Conservation (phyloP, 1,140 invertebrate genomes). For the Aphis gossypii region DNA sequence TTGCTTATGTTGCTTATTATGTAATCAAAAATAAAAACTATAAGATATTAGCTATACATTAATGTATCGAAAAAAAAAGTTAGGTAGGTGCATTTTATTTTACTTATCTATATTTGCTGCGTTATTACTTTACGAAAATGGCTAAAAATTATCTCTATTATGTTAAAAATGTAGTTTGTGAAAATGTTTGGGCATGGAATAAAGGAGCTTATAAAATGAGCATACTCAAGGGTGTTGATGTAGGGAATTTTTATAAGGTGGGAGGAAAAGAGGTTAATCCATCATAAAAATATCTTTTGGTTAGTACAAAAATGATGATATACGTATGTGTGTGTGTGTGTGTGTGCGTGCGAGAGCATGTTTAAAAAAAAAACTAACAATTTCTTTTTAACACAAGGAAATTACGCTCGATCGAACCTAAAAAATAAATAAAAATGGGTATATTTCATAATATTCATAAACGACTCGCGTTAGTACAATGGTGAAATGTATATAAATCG, state of each 20-base stretch:
- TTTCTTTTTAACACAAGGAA: not conserved
- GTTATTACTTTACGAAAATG: not conserved
- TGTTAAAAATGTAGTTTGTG: not conserved
- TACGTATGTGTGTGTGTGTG: too few species aligned
- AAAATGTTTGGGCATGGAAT: not conserved
- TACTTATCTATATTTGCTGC: not conserved
- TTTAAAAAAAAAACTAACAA: not conserved
- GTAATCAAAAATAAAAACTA: not conserved
- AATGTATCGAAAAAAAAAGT: not conserved
- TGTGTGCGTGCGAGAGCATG: too few species aligned
- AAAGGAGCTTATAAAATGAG: not conserved
- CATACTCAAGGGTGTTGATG: not conserved
- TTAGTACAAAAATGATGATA: not conserved
- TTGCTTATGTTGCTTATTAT: too few species aligned
- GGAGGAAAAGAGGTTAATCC: not conserved
- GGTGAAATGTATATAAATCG: not conserved
- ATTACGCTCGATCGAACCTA: not conserved
- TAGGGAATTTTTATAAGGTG: not conserved
- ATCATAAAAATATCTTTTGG: conserved; percentile 9
- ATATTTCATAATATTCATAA: not conserved
- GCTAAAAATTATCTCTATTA: not conserved
- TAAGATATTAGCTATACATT: not conserved
- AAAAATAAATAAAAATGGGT: not conserved
- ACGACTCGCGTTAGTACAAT: not conserved
- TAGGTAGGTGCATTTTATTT: not conserved